Base-by-base conservation (phyloP, 2,888 invertebrate genomes). In the Drosophila dives region DNA sequence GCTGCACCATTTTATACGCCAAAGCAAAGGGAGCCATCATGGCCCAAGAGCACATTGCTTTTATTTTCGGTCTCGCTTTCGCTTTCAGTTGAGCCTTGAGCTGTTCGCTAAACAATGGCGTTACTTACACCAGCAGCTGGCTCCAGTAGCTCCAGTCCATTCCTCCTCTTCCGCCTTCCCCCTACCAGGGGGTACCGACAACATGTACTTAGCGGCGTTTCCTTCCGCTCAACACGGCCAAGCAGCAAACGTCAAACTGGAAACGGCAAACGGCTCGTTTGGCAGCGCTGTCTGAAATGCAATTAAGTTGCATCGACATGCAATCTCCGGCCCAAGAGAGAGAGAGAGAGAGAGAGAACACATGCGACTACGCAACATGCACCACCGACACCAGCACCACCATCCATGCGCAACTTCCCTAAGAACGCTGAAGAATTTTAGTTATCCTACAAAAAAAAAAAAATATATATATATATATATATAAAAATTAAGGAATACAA, bases 241-340 rank as follows among this genome's bases (percentile, higher is more conserved):
- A 58, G 81, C 76, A 68, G 68, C 69, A 45, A 34, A 58, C 54
- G 32, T 40, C 54, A 32, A 29, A 45, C 59, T 17, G 64, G 59
- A 32, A 42, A 63, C 49, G 53, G 63, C 67, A 54, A 77, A 75
- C 75, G 79, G 74, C 89, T 81, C 79, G 84, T 89, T 87, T 87
- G 85, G 79, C 85, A 84, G 87, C 63, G 72, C 76, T 84, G 87
- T 84, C 87, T 89, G 88, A 89, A 85, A 85, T 89, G 89, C 85
- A 85, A 85, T 85, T 85, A 85, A 85, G 79, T 85, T 77, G 80
- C 89, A 89, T 89, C 89, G 89, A 85, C 84, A 84, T 89, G 85
- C 85, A 85, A 85, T 85, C 89, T 89, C 87, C 89, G 85, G 87
- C 89, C 63, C 53, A 56, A 50, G 26, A 49, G 64, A 23, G 38